phyloP scores from a whole-genome alignment of 2,797 vertebrate species.

The Sebastes flavidus region DNA sequence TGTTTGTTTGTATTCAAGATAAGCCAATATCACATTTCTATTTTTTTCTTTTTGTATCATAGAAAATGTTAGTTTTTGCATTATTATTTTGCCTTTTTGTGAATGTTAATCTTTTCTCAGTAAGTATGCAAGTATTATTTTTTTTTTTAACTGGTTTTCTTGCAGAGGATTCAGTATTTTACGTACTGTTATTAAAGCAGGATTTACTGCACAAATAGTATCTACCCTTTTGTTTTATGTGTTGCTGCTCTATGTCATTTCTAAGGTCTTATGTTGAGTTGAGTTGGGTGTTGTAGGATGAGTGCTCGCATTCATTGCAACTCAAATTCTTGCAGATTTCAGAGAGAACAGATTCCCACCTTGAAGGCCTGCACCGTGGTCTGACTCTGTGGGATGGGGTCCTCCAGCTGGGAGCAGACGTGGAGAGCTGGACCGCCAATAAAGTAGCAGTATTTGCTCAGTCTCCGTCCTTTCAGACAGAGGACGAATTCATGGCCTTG shows the following conservation, averaged over 20 bases:
- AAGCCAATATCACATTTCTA: too few relatives aligned
- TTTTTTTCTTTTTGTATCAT: neutral
- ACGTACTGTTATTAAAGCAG: neutral
- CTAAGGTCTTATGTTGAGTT: neutral
- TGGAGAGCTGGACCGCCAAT: conserved; percentile 82
- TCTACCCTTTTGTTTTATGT: neutral
- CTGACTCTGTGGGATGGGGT: conserved; percentile 90
- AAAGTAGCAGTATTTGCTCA: conserved; percentile 74
- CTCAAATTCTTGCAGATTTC: conserved; percentile 80
- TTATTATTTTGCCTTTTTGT: neutral
- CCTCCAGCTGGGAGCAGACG: conserved; percentile 80
- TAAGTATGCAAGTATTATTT: too few relatives aligned
- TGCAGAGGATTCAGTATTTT: neutral
- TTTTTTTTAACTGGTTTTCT: neutral
- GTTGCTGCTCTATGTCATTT: neutral
- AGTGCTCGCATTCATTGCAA: neutral
- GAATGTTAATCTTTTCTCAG: neutral
- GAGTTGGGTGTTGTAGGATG: neutral
- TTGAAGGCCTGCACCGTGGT: conserved; percentile 86
- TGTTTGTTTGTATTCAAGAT: too few relatives aligned
- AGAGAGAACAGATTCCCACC: conserved; percentile 88
- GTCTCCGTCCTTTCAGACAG: conserved; percentile 69
- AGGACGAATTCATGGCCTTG: conserved; percentile 79
- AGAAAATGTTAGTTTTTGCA: neutral
- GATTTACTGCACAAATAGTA: neutral